These are phyloP conservation scores for Megaleporinus macrocephalus DNA, from an alignment of 2,113 vertebrate genomes.

Conservation along the genomic window DNA sequence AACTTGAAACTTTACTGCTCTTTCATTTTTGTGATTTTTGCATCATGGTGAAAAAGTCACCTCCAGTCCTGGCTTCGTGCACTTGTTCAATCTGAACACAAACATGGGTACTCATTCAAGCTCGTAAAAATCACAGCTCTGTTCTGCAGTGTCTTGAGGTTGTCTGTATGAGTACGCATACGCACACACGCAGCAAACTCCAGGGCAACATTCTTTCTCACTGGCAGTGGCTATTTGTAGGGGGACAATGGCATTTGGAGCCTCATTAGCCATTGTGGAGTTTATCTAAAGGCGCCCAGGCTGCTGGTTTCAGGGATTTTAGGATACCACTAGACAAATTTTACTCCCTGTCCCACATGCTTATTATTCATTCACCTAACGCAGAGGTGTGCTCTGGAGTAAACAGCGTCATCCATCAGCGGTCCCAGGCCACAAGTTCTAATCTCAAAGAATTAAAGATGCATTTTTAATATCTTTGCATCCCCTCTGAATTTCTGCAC, in stretches of 20 bases:
- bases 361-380: constrained; percentile 34
- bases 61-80: background rate
- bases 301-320: background rate
- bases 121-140: background rate
- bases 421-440: constrained; percentile 46
- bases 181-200: background rate
- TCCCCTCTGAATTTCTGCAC: constrained; percentile 37
- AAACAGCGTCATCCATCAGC: constrained; percentile 57
- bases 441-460: constrained; percentile 55
- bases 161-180: constrained; percentile 9
- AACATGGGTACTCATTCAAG: constrained; percentile 2
- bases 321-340: background rate
- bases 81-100: constrained; percentile 21
- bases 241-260: background rate
- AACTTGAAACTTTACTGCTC: too few species aligned
- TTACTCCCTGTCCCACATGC: constrained; percentile 13
- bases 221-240: background rate
- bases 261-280: background rate
- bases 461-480: constrained; percentile 48
- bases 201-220: background rate
- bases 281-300: background rate
- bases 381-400: constrained; percentile 2
- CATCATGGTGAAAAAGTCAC: background rate
- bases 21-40: too few species aligned
- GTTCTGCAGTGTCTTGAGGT: background rate